These are phyloP conservation scores for Leptoteleia sp. DNA, from an alignment of 1,140 invertebrate genomes.

Conservation along the genomic window DNA sequence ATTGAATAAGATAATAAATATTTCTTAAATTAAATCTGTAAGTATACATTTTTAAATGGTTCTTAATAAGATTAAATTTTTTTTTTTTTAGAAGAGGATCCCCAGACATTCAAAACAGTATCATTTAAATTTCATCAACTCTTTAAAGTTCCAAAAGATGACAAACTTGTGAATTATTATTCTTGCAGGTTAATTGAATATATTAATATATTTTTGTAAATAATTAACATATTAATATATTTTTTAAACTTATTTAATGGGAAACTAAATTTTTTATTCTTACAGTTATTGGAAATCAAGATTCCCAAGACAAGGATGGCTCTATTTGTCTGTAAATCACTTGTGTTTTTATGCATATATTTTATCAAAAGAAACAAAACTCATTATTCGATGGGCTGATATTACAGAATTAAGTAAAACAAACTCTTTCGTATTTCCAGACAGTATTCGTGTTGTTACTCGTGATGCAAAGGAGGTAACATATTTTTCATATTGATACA, in stretches of 20 bases:
- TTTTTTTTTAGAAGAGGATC: conserved; percentile 90
- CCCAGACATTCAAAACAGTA: conserved; percentile 89
- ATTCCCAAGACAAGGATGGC: conserved; percentile 95
- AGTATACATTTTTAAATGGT: too few species aligned
- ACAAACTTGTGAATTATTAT: conserved; percentile 97
- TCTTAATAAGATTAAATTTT: too few species aligned
- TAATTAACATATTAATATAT: too few species aligned
- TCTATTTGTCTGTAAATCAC: conserved; percentile 97
- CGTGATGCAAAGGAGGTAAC: conserved; percentile 87
- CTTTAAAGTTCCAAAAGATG: conserved; percentile 95
- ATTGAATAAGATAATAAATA: too few species aligned
- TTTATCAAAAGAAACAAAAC: conserved; percentile 93
- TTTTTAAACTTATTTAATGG: too few species aligned
- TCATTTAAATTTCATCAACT: conserved; percentile 93
- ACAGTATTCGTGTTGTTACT: conserved; percentile 92
- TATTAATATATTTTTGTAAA: too few species aligned
- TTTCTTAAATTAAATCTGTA: too few species aligned
- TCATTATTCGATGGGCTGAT: conserved; percentile 93
- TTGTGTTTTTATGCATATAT: conserved; percentile 98
- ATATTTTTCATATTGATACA: too few species aligned
- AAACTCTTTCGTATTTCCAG: conserved; percentile 90
- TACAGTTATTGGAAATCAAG: conserved; percentile 95
- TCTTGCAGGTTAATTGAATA: conserved; percentile 89
- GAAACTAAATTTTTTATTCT: too few species aligned
- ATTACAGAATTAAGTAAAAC: conserved; percentile 88